Percentiles rank a stretch among this genome's conserved stretches.
Evolutionary conservation across 1,140 invertebrate species (phyloP).

Genomic region (Aphelinus atriplicis): DNA sequence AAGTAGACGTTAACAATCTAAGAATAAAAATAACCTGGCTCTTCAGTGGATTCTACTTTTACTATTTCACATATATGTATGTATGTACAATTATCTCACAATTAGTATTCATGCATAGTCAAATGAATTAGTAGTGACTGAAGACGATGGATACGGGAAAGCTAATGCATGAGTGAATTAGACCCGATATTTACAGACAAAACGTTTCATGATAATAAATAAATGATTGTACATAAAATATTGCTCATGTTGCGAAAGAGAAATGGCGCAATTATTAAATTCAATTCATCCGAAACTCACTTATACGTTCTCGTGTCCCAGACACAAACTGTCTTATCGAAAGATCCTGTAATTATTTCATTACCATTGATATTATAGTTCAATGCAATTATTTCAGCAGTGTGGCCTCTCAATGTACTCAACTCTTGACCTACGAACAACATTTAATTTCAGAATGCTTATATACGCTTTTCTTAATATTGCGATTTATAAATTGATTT

Average conservation of each 20-base stretch:
- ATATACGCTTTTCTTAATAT: no score
- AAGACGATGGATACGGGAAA: no score
- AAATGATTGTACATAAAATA: background rate
- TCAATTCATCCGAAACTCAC: constrained; percentile 62
- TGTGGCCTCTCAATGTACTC: constrained; percentile 72
- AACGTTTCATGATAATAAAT: background rate
- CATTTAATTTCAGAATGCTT: background rate
- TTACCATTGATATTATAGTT: constrained; percentile 77
- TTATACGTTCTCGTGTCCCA: constrained; percentile 78
- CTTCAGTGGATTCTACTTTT: no score
- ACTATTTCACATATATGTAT: no score
- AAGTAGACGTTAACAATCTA: no score
- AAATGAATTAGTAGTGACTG: no score
- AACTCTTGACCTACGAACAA: constrained; percentile 69
- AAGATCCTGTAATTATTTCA: constrained; percentile 80
- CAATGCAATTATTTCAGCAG: constrained; percentile 78
- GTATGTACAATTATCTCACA: no score
- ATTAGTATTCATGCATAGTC: no score
- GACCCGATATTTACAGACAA: no score
- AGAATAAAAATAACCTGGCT: no score
- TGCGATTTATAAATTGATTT: constrained; percentile 15
- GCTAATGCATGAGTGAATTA: no score
- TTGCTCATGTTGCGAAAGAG: background rate
- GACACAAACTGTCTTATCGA: constrained; percentile 78
- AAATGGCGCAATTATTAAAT: constrained; percentile 7